Evolutionary conservation across 2,888 invertebrate genomes (phyloP).

Genomic region (Ariolimax columbianus): DNA sequence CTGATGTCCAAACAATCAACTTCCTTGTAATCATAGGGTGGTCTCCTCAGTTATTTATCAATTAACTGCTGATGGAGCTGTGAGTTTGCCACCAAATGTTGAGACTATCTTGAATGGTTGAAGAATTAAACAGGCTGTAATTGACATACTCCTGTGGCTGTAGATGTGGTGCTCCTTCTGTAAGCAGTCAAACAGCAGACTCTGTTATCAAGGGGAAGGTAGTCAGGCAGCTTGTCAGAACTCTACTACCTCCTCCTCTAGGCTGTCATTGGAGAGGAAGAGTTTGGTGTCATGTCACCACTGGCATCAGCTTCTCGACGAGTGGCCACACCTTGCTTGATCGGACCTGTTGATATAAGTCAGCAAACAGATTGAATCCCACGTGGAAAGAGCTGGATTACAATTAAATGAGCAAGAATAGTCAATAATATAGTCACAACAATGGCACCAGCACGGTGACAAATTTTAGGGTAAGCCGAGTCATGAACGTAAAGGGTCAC

Average conservation of each 20-base stretch:
- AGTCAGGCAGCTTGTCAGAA: background rate
- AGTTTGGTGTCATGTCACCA: constrained; percentile 79
- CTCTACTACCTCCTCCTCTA: constrained; percentile 37
- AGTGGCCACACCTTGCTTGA: constrained; percentile 59
- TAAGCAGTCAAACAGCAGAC: background rate
- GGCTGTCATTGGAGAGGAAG: constrained; percentile 73
- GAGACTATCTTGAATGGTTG: background rate
- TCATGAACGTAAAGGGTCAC: too few relatives aligned
- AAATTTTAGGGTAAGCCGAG: too few relatives aligned
- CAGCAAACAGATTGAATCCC: background rate
- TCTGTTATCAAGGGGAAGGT: background rate
- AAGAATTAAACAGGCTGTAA: background rate
- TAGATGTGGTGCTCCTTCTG: background rate
- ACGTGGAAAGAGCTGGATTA: too few relatives aligned
- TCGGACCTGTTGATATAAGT: constrained; percentile 60
- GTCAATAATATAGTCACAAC: too few relatives aligned
- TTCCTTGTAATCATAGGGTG: background rate
- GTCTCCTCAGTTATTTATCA: too few relatives aligned
- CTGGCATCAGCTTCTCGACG: constrained; percentile 68
- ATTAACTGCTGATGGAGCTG: background rate
- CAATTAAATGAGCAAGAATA: too few relatives aligned
- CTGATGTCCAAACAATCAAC: background rate
- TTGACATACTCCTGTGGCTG: background rate
- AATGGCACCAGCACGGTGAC: too few relatives aligned
- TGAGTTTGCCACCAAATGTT: background rate